phyloP scores from a whole-genome alignment of 2,113 vertebrate species.

The Pan paniscus region DNA sequence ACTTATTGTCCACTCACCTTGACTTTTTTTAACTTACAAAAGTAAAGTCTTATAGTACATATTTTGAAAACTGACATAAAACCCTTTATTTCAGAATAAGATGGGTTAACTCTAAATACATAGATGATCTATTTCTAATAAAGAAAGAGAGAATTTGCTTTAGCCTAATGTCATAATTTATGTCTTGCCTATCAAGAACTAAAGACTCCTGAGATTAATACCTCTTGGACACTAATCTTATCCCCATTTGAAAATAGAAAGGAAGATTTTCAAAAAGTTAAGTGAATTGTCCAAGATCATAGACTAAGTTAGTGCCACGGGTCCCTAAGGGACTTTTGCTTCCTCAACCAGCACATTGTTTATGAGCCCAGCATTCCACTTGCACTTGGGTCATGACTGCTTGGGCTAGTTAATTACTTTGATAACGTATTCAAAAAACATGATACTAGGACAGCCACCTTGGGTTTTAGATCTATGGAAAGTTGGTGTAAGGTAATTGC shows the following conservation, averaged over 20 bases:
- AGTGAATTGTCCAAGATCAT: neutral
- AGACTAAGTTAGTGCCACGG: neutral
- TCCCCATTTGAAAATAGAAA: neutral
- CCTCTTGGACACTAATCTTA: neutral
- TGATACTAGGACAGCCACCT: neutral
- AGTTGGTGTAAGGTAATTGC: neutral
- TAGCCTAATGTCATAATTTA: neutral
- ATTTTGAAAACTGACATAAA: slow-evolving; percentile 45
- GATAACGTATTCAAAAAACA: neutral
- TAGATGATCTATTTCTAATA: neutral
- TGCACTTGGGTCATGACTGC: neutral
- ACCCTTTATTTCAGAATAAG: neutral
- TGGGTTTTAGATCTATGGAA: neutral
- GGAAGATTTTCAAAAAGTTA: neutral
- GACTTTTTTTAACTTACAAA: slow-evolving; percentile 23
- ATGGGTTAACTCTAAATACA: neutral
- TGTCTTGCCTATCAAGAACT: neutral
- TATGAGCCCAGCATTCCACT: neutral
- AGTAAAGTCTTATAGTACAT: neutral
- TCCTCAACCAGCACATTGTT: neutral
- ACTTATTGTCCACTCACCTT: neutral
- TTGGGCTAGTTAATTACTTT: neutral
- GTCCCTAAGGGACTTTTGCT: neutral
- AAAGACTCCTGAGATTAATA: neutral
- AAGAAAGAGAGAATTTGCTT: neutral